phyloP scores from a whole-genome alignment of 2,888 invertebrate genomes.

The Carterocephalus palaemon region DNA sequence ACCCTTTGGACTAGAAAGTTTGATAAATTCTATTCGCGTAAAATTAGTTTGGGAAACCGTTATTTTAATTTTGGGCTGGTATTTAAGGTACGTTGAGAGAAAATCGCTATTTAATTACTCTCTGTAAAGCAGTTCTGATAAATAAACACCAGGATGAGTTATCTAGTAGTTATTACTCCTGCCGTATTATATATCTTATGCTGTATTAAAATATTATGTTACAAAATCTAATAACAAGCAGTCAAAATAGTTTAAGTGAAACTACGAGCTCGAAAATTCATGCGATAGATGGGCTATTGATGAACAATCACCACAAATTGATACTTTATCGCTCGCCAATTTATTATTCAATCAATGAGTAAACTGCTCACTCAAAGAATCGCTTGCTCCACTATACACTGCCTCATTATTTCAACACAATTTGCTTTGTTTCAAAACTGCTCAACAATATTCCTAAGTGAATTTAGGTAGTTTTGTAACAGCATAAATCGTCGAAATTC shows the following conservation, averaged over 20 bases:
- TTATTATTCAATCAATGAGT: not conserved
- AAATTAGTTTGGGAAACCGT: slow-evolving; percentile 46
- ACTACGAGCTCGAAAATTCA: not conserved
- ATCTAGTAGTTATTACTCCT: too few relatives aligned
- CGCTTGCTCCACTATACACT: too few relatives aligned
- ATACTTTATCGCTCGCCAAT: not conserved
- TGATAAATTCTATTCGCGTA: slow-evolving; percentile 51
- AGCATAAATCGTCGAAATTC: too few relatives aligned
- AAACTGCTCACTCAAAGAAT: not conserved
- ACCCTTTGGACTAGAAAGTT: slow-evolving; percentile 51
- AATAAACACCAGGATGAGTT: too few relatives aligned
- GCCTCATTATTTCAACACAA: too few relatives aligned
- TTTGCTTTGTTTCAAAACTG: too few relatives aligned
- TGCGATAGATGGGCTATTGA: not conserved
- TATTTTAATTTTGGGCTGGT: slow-evolving; percentile 31
- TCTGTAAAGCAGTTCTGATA: too few relatives aligned
- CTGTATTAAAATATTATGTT: too few relatives aligned
- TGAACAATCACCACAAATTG: slow-evolving; percentile 3
- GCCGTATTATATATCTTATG: too few relatives aligned
- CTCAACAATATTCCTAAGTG: too few relatives aligned
- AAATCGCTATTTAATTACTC: slow-evolving; percentile 19
- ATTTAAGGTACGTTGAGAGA: slow-evolving; percentile 9
- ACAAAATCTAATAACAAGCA: not conserved
- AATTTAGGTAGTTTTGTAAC: too few relatives aligned
- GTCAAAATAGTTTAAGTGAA: slow-evolving; percentile 2